Conservation (phyloP, 2,113 vertebrate species). For the Austrofundulus limnaeus region DNA sequence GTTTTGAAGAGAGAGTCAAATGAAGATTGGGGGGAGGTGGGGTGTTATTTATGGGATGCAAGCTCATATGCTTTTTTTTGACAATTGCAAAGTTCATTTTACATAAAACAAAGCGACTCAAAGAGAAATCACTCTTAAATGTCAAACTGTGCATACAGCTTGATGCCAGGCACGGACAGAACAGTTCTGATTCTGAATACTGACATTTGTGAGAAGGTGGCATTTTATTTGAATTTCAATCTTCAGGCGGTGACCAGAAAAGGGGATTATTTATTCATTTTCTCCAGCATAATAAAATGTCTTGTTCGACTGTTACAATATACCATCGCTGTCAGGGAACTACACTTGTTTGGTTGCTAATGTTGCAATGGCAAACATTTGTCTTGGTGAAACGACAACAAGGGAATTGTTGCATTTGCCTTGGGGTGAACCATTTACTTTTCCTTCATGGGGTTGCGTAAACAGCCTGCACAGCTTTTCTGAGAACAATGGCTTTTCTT, state of each 20-base stretch:
- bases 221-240: conserved; percentile 71
- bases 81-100: conserved; percentile 42
- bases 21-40: conserved; percentile 12
- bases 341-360: conserved; percentile 42
- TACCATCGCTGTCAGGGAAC: conserved; percentile 40
- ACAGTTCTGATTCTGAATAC: conserved; percentile 56
- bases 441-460: conserved; percentile 41
- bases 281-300: conserved; percentile 54
- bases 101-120: conserved; percentile 37
- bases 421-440: conserved; percentile 51
- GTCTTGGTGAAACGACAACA: conserved; percentile 62
- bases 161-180: conserved; percentile 49
- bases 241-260: conserved; percentile 43
- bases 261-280: conserved; percentile 45
- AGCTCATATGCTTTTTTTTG: conserved; percentile 17
- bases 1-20: conserved; percentile 35
- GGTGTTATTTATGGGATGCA: conserved; percentile 6
- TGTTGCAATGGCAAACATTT: conserved; percentile 45
- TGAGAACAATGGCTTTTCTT: conserved; percentile 54
- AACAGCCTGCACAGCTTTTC: conserved; percentile 37
- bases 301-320: conserved; percentile 45
- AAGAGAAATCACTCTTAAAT: conserved; percentile 63
- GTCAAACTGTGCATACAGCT: conserved; percentile 55
- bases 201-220: conserved; percentile 70
- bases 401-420: conserved; percentile 63